These are phyloP conservation scores for Datnioides undecimradiatus DNA, from an alignment of 2,113 vertebrate species.

Conservation along the genomic window DNA sequence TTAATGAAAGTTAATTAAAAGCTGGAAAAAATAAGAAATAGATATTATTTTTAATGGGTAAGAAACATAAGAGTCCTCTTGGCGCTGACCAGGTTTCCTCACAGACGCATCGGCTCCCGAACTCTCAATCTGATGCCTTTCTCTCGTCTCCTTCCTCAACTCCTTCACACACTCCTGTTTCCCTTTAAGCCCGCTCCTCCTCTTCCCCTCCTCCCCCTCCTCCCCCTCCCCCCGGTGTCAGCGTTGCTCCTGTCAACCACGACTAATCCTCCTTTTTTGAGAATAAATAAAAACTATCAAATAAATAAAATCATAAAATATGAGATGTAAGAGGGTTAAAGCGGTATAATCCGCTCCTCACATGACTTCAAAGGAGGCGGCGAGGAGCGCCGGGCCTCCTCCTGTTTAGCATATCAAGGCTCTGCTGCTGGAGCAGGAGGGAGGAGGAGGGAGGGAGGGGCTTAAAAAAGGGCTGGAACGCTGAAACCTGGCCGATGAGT, in stretches of 20 bases:
- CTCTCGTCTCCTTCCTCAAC: no score
- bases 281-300: slow-evolving; percentile 61
- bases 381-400: slow-evolving; percentile 53
- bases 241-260: slow-evolving; percentile 31
- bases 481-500: slow-evolving; percentile 44
- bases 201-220: neutral
- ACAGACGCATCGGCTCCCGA: no score
- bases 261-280: slow-evolving; percentile 59
- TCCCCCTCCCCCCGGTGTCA: slow-evolving; percentile 12
- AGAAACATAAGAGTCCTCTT: no score
- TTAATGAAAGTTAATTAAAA: no score
- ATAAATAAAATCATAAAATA: slow-evolving; percentile 56
- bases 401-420: slow-evolving; percentile 68
- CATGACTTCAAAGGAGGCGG: slow-evolving; percentile 65
- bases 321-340: slow-evolving; percentile 66
- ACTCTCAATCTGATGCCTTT: no score
- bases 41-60: no score
- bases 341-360: slow-evolving; percentile 60
- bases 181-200: neutral
- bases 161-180: neutral
- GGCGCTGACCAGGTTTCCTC: no score
- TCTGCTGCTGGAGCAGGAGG: slow-evolving; percentile 34
- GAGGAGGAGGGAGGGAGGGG: slow-evolving; percentile 29
- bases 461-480: slow-evolving; percentile 46
- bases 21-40: no score